Evolutionary conservation across 1,140 invertebrate species (phyloP), one percentile per base, ranked within the genome.

Genomic region (Calosoma granatense): DNA sequence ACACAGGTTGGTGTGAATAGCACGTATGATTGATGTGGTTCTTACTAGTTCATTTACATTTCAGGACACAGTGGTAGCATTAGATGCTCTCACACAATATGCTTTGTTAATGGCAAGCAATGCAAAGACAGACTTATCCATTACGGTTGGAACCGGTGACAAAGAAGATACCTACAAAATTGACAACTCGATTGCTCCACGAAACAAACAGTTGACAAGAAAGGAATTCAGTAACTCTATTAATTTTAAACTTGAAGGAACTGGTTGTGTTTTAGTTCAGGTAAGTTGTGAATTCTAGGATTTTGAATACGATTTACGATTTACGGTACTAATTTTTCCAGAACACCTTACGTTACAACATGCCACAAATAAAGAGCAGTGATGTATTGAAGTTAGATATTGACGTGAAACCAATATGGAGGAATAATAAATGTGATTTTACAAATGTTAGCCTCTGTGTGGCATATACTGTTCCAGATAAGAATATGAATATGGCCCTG

Each of bases 191-290:
- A 63, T 64, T 53, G 55, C 58, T 20, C 22, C 64, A 1, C 67
- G 61, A 56, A 60, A 63, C 3, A 64, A 61, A 56, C 41, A 59
- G 54, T 36, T 66, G 12, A 26, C 52, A 17, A 21, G 81, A 26
- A 72, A 72, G 2, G 64, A 55, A 14, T 55, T 79, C 20, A 76
- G 76, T 1, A 77, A 72, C 2, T 61, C 63, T 17, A 66, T 81
- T 0, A 70, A 76, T 17, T 65, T 81, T 1, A 72, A 72, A 23
- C 73, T 74, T 14, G 67, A 71, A 22, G 84, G 84, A 3, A 67
- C 74, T 15, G 83, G 84, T 17, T 85, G 82, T 66, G 75, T 78
- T 56, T 66, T 85, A 22, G 68, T 80, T 1, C 82, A 80, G 65
- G 78, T 79, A 67, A 58, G 4, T 51, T 4, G 4, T n/a, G 9